Base-by-base conservation (phyloP, 2,113 vertebrate species). In the Dipodomys spectabilis region DNA sequence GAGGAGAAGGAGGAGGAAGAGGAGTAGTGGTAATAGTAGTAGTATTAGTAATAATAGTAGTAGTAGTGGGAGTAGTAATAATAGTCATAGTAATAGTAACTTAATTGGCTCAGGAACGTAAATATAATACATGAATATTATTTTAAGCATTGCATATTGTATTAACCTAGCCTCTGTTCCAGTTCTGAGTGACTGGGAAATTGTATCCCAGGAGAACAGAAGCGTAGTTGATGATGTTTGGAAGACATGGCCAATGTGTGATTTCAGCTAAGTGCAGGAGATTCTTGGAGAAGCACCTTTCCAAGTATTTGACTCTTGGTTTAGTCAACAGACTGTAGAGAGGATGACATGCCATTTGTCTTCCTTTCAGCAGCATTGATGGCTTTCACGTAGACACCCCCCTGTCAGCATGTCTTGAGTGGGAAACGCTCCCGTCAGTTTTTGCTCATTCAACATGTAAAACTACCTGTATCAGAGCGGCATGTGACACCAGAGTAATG, bases 231-330 rank as follows among this genome's bases (percentile, higher is more conserved):
- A 88, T 82, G 68, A 28, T 82, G 27, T 88, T 81, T 82, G 18
- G 45, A 82, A 74, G 39, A 23, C 65, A 60, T 10, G 11, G 60
- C 71, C 62, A 81, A 22, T 28, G 3, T 74, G 86, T 67, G 69
- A 30, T 79, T 94, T 85, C 74, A 92, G 53, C 73, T 84, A 71
- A 75, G 60, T 86, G 49, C 65, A 71, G 44, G 22, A 27, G 19
- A 49, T 93, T 71, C 0, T 1, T 9, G 28, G 27, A 25, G 23
- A 90, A 89, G 22, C 30, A 68, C 64, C 64, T 84, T 92, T 84
- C 32, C 78, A 90, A n/a, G 75, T 60, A 84, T 71, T 67, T 35
- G 30, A 60, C 75, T 27, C 32, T 82, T 16, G 13, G 12, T 81
- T 85, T 85, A 82, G 75, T 78, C 83, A 45, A 30, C 39, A 75